A percentile compares a stretch with the other conserved stretches of the same genome.
phyloP scores from a whole-genome alignment of 2,797 vertebrate species.

The Alosa sapidissima region DNA sequence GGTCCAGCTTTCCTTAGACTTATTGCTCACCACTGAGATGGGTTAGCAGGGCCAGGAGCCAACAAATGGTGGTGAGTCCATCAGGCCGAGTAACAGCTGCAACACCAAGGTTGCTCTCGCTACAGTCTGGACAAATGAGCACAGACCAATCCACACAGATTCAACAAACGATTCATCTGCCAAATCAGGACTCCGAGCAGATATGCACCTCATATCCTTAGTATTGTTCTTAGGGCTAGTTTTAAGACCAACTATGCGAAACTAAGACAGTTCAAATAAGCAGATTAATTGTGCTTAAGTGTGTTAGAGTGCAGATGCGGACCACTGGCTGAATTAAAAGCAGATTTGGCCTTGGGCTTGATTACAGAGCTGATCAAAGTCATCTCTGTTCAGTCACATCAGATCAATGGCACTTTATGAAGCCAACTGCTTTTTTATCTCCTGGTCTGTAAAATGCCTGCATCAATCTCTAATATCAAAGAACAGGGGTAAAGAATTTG shows the following conservation, averaged over 20 bases:
- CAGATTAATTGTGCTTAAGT: not conserved
- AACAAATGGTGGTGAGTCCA: not conserved
- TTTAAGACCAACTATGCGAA: not conserved
- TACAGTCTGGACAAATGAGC: not conserved
- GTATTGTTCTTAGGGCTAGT: not conserved
- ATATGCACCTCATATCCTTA: not conserved
- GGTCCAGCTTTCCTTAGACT: not conserved
- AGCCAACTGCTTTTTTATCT: slow-evolving; percentile 24
- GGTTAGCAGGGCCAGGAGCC: not conserved
- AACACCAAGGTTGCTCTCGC: not conserved
- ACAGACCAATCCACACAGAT: not conserved
- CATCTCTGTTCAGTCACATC: slow-evolving; percentile 43
- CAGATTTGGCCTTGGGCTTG: slow-evolving; percentile 20
- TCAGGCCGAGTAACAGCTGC: slow-evolving; percentile 5
- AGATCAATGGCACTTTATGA: slow-evolving; percentile 39
- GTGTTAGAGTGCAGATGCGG: not conserved
- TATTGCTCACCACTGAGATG: not conserved
- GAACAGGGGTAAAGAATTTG: not conserved
- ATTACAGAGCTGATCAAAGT: slow-evolving; percentile 47
- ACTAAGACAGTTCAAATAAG: not conserved
- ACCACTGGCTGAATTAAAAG: slow-evolving; percentile 15
- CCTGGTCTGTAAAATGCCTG: slow-evolving; percentile 13
- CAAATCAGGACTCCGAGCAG: not conserved
- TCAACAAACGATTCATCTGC: not conserved
- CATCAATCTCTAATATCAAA: slow-evolving; percentile 36